Evolutionary conservation across 2,113 vertebrate genomes (phyloP), one percentile per base, ranked within the genome.

Genomic region (Takifugu bimaculatus): DNA sequence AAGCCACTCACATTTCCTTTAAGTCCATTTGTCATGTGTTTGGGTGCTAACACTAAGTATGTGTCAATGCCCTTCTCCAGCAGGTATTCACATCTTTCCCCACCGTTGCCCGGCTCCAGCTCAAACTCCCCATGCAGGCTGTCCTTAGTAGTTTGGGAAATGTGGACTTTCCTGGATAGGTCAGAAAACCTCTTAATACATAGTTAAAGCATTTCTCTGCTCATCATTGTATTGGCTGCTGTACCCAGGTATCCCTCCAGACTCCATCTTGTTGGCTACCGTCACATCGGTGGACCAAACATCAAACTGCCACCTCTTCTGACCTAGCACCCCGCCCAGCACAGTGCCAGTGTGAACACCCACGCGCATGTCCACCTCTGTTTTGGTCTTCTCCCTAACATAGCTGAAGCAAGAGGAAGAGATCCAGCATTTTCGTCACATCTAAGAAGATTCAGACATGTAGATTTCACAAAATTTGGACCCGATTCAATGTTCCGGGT

Each of bases 211-310:
- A 48, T 7, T n/a, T 15, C 4, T 6, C 5, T 15, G n/a, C n/a
- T 14, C 5, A 48, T 14, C 14, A 14, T 12, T 48, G 45, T 6
- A n/a, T 14, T 48, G 12, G 10, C 42, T 57, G 15, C 60, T 65
- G 85, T 75, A 96, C 96, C 96, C 96, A 0, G 95, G 95, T 64
- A 98, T 93, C 63, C 96, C 95, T 0, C 95, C 95, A 0, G 96
- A 95, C 64, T 98, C 96, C 96, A 98, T 97, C 85, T 98, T 98
- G 86, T 98, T 98, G 72, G 96, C 96, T 29, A 98, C 92, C 0
- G 95, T 96, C 78, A 98, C 96, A 0, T 98, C 96, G 0, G 95
- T 97, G 42, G 96, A 98, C 95, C 95, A 98, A 28, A 98, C 96
- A 0, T 98, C 96, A 5, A 95, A 98, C 82, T 98, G 96, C 96